Conservation (phyloP, 2,113 vertebrate species). For the Apaloderma vittatum region DNA sequence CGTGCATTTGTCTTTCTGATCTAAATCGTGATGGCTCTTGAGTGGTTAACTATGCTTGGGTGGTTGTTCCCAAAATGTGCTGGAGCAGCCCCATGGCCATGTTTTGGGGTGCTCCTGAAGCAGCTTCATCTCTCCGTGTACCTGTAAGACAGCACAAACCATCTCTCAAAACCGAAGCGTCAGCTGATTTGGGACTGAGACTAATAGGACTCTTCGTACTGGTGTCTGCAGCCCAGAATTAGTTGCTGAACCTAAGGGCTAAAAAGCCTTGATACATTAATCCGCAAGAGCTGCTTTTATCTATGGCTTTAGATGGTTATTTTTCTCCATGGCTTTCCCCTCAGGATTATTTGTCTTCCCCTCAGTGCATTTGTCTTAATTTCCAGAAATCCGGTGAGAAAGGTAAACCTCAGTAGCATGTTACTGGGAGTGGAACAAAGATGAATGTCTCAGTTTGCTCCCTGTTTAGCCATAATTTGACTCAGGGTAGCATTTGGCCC, state of each 20-base stretch:
- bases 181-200: neutral
- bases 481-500: conserved; percentile 5
- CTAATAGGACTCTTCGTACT: neutral
- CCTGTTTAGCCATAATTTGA: conserved; percentile 10
- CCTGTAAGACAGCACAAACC: neutral
- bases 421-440: neutral
- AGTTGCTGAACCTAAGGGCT: conserved; percentile 43
- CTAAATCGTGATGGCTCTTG: neutral
- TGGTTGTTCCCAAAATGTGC: neutral
- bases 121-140: rapidly evolving
- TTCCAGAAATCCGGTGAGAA: conserved; percentile 51
- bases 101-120: neutral
- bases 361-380: conserved; percentile 70
- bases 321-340: conserved; percentile 54
- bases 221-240: neutral
- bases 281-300: conserved; percentile 44
- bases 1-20: neutral
- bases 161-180: neutral
- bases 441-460: conserved; percentile 1
- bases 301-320: conserved; percentile 48
- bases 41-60: neutral
- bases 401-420: conserved; percentile 37
- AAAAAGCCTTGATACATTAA: conserved; percentile 55
- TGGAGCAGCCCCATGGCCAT: neutral
- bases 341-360: conserved; percentile 67